phyloP scores from a whole-genome alignment of 2,888 invertebrate species.

The Tuberolachnus salignus region DNA sequence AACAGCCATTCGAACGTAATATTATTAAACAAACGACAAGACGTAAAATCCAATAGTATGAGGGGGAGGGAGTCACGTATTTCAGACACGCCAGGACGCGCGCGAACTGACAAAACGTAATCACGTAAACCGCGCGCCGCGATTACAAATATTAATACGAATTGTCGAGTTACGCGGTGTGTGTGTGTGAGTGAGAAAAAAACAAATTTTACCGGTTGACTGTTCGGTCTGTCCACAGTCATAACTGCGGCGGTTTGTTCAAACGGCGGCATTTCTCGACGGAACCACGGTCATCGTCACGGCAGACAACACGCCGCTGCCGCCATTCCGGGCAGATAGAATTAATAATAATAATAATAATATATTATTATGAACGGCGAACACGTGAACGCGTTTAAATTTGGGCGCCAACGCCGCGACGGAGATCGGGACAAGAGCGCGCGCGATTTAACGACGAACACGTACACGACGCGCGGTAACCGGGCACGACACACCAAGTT shows the following conservation, averaged over 20 bases:
- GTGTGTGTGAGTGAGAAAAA: no score
- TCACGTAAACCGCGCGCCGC: no score
- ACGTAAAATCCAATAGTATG: not conserved
- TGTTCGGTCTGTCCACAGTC: constrained; percentile 46
- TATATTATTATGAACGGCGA: not conserved
- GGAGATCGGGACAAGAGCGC: not conserved
- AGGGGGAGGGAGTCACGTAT: not conserved
- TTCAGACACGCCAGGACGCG: not conserved
- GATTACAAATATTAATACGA: no score
- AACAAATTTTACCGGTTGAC: constrained; percentile 29
- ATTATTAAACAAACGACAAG: not conserved
- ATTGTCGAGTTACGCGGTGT: no score
- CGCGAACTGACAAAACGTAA: not conserved
- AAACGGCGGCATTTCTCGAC: constrained; percentile 48
- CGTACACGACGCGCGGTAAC: not conserved
- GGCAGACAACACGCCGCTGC: not conserved
- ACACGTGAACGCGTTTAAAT: not conserved
- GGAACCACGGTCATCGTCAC: not conserved
- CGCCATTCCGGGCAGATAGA: not conserved
- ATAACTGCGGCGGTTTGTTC: constrained; percentile 22
- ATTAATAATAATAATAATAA: no score
- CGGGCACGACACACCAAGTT: constrained; percentile 6
- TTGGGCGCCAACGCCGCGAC: not conserved
- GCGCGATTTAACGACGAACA: not conserved
- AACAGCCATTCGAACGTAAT: not conserved